Percentiles rank a stretch among this genome's conserved stretches.
phyloP scores from a whole-genome alignment of 2,888 invertebrate genomes.

The Peribatodes rhomboidaria region DNA sequence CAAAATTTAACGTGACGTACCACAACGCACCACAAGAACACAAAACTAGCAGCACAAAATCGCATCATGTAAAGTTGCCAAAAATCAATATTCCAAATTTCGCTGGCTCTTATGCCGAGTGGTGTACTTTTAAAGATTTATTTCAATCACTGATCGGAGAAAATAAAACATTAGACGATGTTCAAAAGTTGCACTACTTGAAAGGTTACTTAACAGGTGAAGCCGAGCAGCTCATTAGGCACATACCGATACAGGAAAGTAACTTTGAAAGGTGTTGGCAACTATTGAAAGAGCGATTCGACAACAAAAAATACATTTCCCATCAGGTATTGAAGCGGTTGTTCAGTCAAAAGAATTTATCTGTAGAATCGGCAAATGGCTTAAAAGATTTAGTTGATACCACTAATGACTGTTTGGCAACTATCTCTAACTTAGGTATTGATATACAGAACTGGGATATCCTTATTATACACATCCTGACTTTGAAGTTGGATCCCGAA shows the following conservation, averaged over 20 bases:
- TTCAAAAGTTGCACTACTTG: too few species aligned
- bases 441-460: background rate
- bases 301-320: conserved; percentile 3
- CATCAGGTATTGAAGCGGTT: background rate
- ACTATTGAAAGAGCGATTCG: background rate
- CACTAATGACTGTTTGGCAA: background rate
- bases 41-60: background rate
- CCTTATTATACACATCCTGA: background rate
- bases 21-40: background rate
- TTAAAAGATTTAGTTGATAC: background rate
- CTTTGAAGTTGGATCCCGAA: conserved; percentile 1
- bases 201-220: too few species aligned
- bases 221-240: too few species aligned
- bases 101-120: background rate
- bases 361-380: background rate
- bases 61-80: background rate
- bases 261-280: background rate
- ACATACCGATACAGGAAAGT: too few species aligned
- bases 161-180: background rate
- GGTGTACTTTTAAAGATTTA: conserved; percentile 4
- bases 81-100: conserved; percentile 8
- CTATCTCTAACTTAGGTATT: background rate
- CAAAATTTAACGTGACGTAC: background rate
- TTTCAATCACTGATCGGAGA: background rate
- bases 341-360: background rate